phyloP scores from a whole-genome alignment of 2,797 vertebrate genomes.

The Typhlichthys eigenmanni region DNA sequence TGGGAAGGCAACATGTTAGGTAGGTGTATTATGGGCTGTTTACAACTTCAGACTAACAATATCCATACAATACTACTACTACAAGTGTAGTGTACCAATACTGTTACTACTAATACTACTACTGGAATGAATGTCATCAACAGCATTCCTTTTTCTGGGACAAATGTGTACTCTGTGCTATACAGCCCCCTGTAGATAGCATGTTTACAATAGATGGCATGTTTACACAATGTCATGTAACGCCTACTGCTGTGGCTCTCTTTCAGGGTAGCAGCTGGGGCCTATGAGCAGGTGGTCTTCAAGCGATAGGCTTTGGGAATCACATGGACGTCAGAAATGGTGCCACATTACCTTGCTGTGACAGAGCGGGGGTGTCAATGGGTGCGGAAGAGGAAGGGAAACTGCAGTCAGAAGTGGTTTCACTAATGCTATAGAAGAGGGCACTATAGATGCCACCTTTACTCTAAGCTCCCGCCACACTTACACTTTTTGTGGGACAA shows the following conservation, averaged over 20 bases:
- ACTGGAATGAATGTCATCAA: too few relatives aligned
- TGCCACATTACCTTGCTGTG: slow-evolving; percentile 35
- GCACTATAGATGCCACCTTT: too few relatives aligned
- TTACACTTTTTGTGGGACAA: slow-evolving; percentile 20
- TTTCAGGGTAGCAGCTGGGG: slow-evolving; percentile 86
- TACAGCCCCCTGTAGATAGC: slow-evolving; percentile 16
- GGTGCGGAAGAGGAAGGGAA: slow-evolving; percentile 3
- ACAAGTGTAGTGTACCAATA: too few relatives aligned
- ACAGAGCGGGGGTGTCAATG: slow-evolving; percentile 5
- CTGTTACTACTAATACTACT: too few relatives aligned
- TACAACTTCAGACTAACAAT: neutral
- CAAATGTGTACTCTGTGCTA: neutral
- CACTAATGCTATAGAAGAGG: neutral
- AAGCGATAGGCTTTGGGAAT: slow-evolving; percentile 78
- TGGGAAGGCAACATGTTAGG: slow-evolving; percentile 92
- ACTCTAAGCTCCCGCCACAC: slow-evolving; percentile 2
- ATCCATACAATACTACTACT: neutral
- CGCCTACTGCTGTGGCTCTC: slow-evolving; percentile 39
- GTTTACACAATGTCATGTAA: slow-evolving; percentile 35
- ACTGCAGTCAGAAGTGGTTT: slow-evolving; percentile 4
- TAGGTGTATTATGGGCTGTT: slow-evolving; percentile 67
- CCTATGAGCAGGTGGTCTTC: slow-evolving; percentile 96
- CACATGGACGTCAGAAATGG: slow-evolving; percentile 30
- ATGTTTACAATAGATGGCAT: slow-evolving; percentile 20
- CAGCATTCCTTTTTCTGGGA: neutral